A percentile compares a stretch with the other conserved stretches of the same genome.
Evolutionary conservation across 1,140 invertebrate genomes (phyloP).

Genomic region (Pseudachorutes palmiensis): DNA sequence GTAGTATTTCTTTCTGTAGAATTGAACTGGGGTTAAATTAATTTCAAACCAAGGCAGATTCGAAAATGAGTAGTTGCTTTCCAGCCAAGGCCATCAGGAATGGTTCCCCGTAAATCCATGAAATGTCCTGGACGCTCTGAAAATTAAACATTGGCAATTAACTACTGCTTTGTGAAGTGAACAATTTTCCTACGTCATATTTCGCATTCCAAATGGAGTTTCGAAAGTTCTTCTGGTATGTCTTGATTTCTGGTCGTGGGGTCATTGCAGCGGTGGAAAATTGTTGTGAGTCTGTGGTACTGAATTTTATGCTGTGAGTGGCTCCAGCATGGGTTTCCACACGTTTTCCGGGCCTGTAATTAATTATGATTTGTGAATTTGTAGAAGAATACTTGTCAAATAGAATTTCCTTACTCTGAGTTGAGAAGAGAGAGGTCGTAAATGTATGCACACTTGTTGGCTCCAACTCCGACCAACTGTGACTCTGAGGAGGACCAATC

Average conservation of each 20-base stretch:
- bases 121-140: constrained; percentile 20
- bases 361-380: constrained; percentile 8
- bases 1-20: too few species aligned
- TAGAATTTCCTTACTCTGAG: constrained; percentile 12
- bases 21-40: constrained; percentile 5
- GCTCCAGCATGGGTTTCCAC: constrained; percentile 14
- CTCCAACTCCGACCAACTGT: constrained; percentile 11
- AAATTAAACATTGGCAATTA: neutral
- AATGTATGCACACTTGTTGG: constrained; percentile 6
- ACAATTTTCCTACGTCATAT: constrained; percentile 8
- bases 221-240: constrained; percentile 18
- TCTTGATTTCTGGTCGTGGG: constrained; percentile 18
- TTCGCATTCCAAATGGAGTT: constrained; percentile 15
- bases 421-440: constrained; percentile 16
- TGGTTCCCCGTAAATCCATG: constrained; percentile 24
- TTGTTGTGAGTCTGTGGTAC: constrained; percentile 10
- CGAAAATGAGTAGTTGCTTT: constrained; percentile 16
- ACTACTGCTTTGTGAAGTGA: neutral
- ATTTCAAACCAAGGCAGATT: neutral
- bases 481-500: constrained; percentile 21
- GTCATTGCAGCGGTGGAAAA: constrained; percentile 12
- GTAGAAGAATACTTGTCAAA: too few species aligned
- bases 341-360: constrained; percentile 9
- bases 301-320: constrained; percentile 17
- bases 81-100: constrained; percentile 17